phyloP scores from a whole-genome alignment of 2,113 vertebrate species.

The Scalopus aquaticus region DNA sequence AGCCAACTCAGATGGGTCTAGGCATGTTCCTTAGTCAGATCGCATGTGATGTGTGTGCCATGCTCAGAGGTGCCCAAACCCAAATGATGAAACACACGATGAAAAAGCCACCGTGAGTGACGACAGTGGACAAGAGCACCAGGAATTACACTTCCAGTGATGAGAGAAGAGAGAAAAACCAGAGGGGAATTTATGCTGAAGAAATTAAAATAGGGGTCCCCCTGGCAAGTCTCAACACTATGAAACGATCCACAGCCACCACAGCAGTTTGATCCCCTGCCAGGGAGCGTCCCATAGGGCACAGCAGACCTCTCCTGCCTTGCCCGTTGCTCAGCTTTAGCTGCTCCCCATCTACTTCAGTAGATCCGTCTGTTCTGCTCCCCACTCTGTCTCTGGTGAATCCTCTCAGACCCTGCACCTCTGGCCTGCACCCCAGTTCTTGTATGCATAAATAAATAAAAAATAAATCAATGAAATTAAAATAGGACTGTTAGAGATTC shows the following conservation, averaged over 20 bases:
- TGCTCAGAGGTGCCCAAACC: background rate
- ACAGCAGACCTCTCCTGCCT: no score
- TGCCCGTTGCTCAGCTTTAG: no score
- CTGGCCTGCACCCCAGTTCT: no score
- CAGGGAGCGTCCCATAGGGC: no score
- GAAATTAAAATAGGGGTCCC: background rate
- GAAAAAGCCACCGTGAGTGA: background rate
- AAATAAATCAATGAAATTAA: background rate
- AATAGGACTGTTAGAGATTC: background rate
- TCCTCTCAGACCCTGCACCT: no score
- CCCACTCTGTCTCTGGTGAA: no score
- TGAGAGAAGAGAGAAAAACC: background rate
- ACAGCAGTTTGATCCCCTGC: no score
- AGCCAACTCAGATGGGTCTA: background rate
- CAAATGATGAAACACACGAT: background rate
- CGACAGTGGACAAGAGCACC: background rate
- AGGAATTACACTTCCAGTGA: background rate
- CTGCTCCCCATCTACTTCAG: no score
- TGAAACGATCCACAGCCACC: no score
- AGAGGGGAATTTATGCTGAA: background rate
- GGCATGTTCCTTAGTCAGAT: background rate
- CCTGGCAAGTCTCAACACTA: background rate
- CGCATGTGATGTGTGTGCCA: background rate
- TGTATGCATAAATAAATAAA: background rate
- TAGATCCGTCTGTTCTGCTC: no score